Base-by-base conservation (phyloP, 2,888 invertebrate genomes). In the Ferrisia virgata region DNA sequence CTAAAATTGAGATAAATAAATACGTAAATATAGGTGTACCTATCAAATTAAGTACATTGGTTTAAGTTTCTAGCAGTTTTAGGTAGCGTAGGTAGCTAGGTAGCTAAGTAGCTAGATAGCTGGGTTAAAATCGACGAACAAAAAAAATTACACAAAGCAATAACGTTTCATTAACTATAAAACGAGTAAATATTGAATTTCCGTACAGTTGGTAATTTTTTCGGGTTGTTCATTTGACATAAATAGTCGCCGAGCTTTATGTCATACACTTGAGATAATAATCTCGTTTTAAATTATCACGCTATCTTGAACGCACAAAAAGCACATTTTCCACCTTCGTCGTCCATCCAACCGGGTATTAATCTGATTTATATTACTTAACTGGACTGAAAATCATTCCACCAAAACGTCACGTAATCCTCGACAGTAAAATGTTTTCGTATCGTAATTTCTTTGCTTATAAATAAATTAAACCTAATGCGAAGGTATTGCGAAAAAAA, bases 101-200 rank as follows among this genome's bases (percentile, higher is more conserved):
- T n/a, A n/a, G n/a, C n/a, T n/a, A n/a, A n/a, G n/a, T n/a, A n/a
- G n/a, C n/a, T n/a, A n/a, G n/a, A n/a, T n/a, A n/a, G n/a, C n/a
- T n/a, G n/a, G n/a, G 53, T 53, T 53, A 6, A 22, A 53, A 53
- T 53, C n/a, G n/a, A n/a, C n/a, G 53, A 22, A 53, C 5, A 47
- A 53, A 53, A 53, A 53, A 43, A 0, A 22, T 9, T 22, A 18
- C 22, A 53, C 22, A 53, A 53, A 53, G 8, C 53, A 4, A 53
- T 53, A 53, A 53, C 53, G 53, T 53, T 64, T 64, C 28, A 64
- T 64, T 64, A 28, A 15, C 64, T 13, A 28, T 18, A 28, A 64
- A 64, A 64, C 64, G 64, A 28, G 64, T 28, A 64, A 28, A 64
- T 64, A 64, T 64, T 64, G 64, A 64, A 64, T 64, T 64, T 64